A percentile compares a stretch with the other conserved stretches of the same genome.
These are phyloP conservation scores for Helostoma temminkii DNA, from an alignment of 2,797 vertebrate species.

Conservation along the genomic window DNA sequence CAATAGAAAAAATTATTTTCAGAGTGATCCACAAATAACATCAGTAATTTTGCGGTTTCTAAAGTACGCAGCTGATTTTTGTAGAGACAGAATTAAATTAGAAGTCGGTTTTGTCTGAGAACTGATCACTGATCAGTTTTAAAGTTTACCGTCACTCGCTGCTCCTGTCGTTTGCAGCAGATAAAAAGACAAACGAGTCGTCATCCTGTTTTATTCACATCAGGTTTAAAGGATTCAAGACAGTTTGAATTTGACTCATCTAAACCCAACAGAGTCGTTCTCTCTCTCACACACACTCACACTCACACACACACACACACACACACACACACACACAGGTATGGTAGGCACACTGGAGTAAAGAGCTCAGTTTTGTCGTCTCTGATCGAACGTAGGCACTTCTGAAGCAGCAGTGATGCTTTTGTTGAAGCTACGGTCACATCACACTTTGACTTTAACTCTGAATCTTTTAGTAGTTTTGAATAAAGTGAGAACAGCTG, in stretches of 20 bases:
- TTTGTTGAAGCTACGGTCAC: slow-evolving; percentile 9
- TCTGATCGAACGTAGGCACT: slow-evolving; percentile 82
- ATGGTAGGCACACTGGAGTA: slow-evolving; percentile 68
- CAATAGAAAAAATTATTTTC: too few species aligned
- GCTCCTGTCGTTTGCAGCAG: too few species aligned
- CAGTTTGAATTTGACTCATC: slow-evolving; percentile 52
- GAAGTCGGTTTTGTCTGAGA: too few species aligned
- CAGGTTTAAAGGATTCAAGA: slow-evolving; percentile 66
- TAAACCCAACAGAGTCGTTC: slow-evolving; percentile 48
- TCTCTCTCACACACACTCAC: background rate
- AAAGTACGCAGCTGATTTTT: too few species aligned
- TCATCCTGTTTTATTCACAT: slow-evolving; percentile 77
- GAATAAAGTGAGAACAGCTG: too few species aligned
- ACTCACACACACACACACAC: background rate
- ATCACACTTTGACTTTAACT: background rate
- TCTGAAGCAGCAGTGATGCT: slow-evolving; percentile 74
- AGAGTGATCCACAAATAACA: too few species aligned
- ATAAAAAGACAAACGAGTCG: slow-evolving; percentile 11
- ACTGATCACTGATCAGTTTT: too few species aligned
- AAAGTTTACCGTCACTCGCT: too few species aligned
- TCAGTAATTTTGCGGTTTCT: too few species aligned
- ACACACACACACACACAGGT: slow-evolving; percentile 1
- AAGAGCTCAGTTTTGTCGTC: slow-evolving; percentile 63
- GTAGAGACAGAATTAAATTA: too few species aligned
- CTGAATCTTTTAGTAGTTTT: too few species aligned